Evolutionary conservation across 2,797 vertebrate genomes (phyloP), one percentile per base, ranked within the genome.

Genomic region (Aythya fuligula): DNA sequence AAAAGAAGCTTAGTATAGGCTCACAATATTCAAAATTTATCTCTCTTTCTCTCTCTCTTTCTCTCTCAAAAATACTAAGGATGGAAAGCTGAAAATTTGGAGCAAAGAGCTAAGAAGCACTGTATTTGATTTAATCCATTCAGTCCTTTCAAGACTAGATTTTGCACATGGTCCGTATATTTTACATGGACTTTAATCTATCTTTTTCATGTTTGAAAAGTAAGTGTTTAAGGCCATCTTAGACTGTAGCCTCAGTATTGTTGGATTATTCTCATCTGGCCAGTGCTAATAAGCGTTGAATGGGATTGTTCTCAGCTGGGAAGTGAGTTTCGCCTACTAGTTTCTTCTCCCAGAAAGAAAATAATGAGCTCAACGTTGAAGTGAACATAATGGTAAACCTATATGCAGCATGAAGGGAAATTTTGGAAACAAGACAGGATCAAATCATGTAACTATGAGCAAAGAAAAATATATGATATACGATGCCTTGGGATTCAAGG

Each of bases 331-430:
- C 36, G 34, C 71, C 58, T 57, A 32, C 15, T 67, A 30, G 10
- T 87, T 87, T 80, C 67, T 85, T 95, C 56, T 76, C 8, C 16
- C 72, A 83, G 81, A 89, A 93, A 67, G 49, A 87, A 49, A 49
- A 49, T 49, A 24, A 72, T 79, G 71, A 64, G 39, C 72, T 57
- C 73, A 66, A 87, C 9, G 13, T 39, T 43, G 47, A 79, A 71
- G 71, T 64, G 65, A 77, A 77, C 36, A 39, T 71, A 89, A 79
- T 79, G 56, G 71, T 32, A 93, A 79, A 71, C 4, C 5, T 64
- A 45, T 30, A 70, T 93, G 89, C 1, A 89, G 39, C 38, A 82
- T 56, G 30, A 82, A 85, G 17, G 5, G 20, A 92, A 79, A 86
- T 60, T 78, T 34, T 86, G 32, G 11, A 89, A 86, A 77, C 32